Percentiles rank a stretch among this genome's conserved stretches.
Evolutionary conservation across 2,888 invertebrate species (phyloP).

Genomic region (Folsomia candida): DNA sequence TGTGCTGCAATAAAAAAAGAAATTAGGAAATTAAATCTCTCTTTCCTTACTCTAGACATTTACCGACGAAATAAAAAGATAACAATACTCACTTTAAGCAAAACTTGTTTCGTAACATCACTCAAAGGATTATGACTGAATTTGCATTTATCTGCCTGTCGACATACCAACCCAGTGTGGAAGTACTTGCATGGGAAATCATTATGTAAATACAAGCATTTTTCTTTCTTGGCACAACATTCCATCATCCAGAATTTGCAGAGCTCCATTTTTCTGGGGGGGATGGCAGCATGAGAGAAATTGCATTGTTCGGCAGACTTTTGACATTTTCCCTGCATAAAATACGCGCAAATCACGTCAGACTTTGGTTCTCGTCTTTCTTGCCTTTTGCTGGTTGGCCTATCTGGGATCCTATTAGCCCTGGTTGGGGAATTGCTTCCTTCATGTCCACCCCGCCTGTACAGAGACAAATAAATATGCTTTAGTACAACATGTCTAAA

Average conservation of each 20-base stretch:
- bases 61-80: no score
- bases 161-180: constrained; percentile 86
- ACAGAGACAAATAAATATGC: background rate
- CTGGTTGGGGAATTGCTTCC: constrained; percentile 19
- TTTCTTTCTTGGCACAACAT: constrained; percentile 90
- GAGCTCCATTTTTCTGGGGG: constrained; percentile 83
- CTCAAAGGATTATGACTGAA: constrained; percentile 89
- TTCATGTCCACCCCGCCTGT: constrained; percentile 14
- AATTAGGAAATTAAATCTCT: background rate
- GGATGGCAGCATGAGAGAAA: constrained; percentile 78
- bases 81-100: constrained; percentile 56
- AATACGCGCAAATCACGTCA: constrained; percentile 76
- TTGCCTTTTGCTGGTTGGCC: background rate
- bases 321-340: constrained; percentile 84
- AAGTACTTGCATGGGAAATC: constrained; percentile 97
- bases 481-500: background rate
- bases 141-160: constrained; percentile 78
- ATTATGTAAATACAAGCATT: constrained; percentile 93
- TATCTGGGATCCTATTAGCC: constrained; percentile 17
- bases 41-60: background rate
- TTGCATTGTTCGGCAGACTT: constrained; percentile 76
- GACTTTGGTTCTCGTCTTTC: constrained; percentile 52
- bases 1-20: constrained; percentile 62
- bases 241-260: constrained; percentile 96
- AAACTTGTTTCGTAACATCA: constrained; percentile 67